phyloP scores from a whole-genome alignment of 2,888 invertebrate species.

The Phania funesta region DNA sequence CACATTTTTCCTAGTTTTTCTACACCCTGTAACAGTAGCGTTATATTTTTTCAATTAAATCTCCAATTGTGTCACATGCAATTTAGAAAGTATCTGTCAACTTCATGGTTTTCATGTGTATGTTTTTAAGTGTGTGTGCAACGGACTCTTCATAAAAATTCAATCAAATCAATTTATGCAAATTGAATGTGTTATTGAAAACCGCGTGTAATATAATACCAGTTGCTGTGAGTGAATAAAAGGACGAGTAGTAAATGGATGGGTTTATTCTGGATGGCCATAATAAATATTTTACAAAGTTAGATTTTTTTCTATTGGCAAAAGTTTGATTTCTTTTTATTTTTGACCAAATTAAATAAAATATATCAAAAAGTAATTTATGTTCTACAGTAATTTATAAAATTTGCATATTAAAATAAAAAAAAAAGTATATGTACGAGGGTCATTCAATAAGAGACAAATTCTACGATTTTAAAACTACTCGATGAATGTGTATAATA shows the following conservation, averaged over 20 bases:
- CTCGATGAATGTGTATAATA: too few relatives aligned
- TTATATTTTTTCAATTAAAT: conserved; percentile 34
- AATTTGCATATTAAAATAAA: conserved; percentile 47
- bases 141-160: conserved; percentile 77
- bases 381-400: conserved; percentile 23
- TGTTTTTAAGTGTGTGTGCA: conserved; percentile 15
- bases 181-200: conserved; percentile 77
- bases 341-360: conserved; percentile 51
- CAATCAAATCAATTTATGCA: conserved; percentile 81
- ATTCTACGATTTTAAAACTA: background rate
- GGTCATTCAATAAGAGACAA: background rate
- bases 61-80: conserved; percentile 49
- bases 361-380: conserved; percentile 32
- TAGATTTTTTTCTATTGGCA: background rate
- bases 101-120: background rate
- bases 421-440: background rate
- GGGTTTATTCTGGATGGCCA: background rate
- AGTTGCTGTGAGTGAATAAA: conserved; percentile 44
- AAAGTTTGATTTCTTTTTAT: conserved; percentile 1
- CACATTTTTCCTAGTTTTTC: background rate
- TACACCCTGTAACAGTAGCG: background rate
- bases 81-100: conserved; percentile 57
- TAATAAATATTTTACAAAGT: background rate
- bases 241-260: background rate
- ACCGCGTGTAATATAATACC: conserved; percentile 52